Evolutionary conservation across 2,797 vertebrate species (phyloP).

Genomic region (Clarias laeviceps): DNA sequence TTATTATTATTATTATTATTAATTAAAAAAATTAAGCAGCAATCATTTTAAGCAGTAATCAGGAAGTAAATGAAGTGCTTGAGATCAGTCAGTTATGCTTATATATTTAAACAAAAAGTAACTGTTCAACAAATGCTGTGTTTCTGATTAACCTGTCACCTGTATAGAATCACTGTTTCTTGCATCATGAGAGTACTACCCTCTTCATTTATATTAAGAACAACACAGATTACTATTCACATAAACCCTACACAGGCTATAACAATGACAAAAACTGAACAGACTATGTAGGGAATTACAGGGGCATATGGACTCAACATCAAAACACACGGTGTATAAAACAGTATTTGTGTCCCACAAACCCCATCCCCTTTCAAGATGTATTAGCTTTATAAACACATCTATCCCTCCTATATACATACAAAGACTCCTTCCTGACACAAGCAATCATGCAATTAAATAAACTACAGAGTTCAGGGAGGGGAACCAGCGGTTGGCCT

Average conservation of each 20-base stretch:
- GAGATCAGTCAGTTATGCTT: neutral
- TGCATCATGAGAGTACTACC: neutral
- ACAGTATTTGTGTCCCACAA: constrained; percentile 9
- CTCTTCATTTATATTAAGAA: constrained; percentile 6
- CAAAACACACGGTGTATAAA: neutral
- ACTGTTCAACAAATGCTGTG: neutral
- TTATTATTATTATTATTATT: neutral
- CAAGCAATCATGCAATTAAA: constrained; percentile 33
- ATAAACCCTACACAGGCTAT: neutral
- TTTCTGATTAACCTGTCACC: neutral
- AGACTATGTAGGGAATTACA: neutral
- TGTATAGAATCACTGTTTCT: neutral
- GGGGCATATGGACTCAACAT: neutral
- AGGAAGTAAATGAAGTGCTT: neutral
- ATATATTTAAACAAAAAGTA: neutral
- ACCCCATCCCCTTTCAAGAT: neutral
- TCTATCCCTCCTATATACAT: constrained; percentile 12
- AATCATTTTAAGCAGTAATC: neutral
- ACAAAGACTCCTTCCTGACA: constrained; percentile 11
- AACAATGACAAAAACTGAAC: neutral
- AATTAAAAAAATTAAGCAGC: neutral
- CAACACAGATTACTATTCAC: constrained; percentile 7
- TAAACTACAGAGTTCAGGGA: constrained; percentile 30
- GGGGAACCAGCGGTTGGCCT: neutral
- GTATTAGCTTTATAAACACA: constrained; percentile 31